A percentile compares a stretch with the other conserved stretches of the same genome.
phyloP scores from a whole-genome alignment of 2,888 invertebrate genomes.

The Bombylius discolor region DNA sequence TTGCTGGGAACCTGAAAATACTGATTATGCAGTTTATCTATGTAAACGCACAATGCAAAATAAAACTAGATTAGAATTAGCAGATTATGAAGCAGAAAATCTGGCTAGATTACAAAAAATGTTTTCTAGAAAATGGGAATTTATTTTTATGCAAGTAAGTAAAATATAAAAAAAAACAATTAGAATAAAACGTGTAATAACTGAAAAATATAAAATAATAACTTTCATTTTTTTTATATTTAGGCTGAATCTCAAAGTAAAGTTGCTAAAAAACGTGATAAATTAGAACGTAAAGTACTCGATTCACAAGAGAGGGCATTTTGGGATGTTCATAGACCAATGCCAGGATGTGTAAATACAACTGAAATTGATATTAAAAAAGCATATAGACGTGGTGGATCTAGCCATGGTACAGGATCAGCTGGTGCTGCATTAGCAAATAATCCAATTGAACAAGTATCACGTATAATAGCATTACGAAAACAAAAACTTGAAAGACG shows the following conservation, averaged over 20 bases:
- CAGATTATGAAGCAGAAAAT: constrained; percentile 98
- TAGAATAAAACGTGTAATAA: too few relatives aligned
- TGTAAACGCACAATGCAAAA: constrained; percentile 99
- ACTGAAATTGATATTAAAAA: constrained; percentile 98
- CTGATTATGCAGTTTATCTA: constrained; percentile 97
- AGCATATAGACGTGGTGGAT: constrained; percentile 52
- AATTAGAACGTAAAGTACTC: constrained; percentile 91
- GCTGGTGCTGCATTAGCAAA: constrained; percentile 34
- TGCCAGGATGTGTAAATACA: constrained; percentile 98
- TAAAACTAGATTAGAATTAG: constrained; percentile 91
- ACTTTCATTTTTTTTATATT: not conserved
- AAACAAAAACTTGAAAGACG: constrained; percentile 70
- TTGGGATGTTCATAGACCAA: constrained; percentile 99
- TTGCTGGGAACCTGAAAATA: constrained; percentile 98
- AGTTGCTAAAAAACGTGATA: constrained; percentile 97
- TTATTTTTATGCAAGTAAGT: constrained; percentile 92
- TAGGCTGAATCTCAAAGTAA: constrained; percentile 51
- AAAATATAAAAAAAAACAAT: too few relatives aligned
- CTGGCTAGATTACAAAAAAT: constrained; percentile 94
- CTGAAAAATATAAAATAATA: not conserved
- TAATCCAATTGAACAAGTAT: constrained; percentile 35
- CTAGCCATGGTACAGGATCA: constrained; percentile 36
- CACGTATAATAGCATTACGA: constrained; percentile 59
- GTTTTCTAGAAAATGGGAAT: constrained; percentile 99
- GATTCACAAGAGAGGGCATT: constrained; percentile 99